Evolutionary conservation across 2,888 invertebrate genomes (phyloP).

Genomic region (Cyrtodaria siliqua): DNA sequence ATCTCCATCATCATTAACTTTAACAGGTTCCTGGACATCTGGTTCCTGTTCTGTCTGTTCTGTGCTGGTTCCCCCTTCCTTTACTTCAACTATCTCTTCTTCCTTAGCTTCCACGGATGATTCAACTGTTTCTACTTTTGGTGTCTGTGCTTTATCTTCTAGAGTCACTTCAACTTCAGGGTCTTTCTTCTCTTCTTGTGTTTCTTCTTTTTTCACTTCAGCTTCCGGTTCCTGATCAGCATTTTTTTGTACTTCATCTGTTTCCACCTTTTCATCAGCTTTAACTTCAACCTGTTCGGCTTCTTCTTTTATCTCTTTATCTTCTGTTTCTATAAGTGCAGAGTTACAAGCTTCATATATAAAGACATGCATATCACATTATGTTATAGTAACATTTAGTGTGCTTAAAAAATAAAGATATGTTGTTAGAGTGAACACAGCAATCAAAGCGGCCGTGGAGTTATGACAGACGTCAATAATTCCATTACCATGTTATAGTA

Average conservation of each 20-base stretch:
- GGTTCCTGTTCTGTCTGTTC: slow-evolving; percentile 37
- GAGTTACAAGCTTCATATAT: no score
- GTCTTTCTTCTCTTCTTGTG: slow-evolving; percentile 30
- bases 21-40: slow-evolving; percentile 30
- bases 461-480: no score
- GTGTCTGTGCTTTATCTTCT: slow-evolving; percentile 29
- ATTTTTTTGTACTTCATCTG: slow-evolving; percentile 13
- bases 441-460: no score
- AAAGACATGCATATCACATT: no score
- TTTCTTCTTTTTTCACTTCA: slow-evolving; percentile 22
- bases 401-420: no score
- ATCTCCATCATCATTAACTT: slow-evolving; percentile 35
- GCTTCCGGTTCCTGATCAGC: slow-evolving; percentile 15
- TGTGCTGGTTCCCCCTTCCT: slow-evolving; percentile 53
- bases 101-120: slow-evolving; percentile 14
- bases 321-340: slow-evolving; percentile 9
- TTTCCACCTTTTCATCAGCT: slow-evolving; percentile 20
- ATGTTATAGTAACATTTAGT: no score
- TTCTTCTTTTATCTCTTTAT: slow-evolving; percentile 19
- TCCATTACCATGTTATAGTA: no score
- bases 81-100: slow-evolving; percentile 27
- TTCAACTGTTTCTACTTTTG: slow-evolving; percentile 27
- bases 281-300: slow-evolving; percentile 25
- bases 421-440: no score
- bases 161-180: slow-evolving; percentile 27